Evolutionary conservation across 2,797 vertebrate species (phyloP), one percentile per base, ranked within the genome.

Genomic region (Hippopotamyrus pictus): DNA sequence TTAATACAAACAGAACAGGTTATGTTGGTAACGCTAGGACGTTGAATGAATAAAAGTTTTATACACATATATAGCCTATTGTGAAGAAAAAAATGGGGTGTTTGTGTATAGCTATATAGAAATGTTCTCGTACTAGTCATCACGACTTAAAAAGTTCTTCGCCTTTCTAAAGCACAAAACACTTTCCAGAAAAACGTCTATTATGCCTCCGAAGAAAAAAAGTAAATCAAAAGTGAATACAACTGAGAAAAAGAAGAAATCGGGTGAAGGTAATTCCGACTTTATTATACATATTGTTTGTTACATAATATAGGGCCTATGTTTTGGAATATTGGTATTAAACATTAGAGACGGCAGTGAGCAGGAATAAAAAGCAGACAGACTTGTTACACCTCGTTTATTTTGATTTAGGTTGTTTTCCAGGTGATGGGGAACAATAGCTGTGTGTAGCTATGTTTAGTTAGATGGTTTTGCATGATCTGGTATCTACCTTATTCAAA

Each of bases 181-280:
- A 44, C 37, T 46, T 79, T 79, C 14, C 73, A 44, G 37, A 79
- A 82, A 82, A 82, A 82, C 6, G 6, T 73, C 65, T 73, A 92
- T 79, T 54, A 97, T 96, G 96, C 92, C 96, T 53, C 95, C 93
- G 14, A 96, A 96, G 90, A 95, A 91, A 88, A 95, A 92, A 91
- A 89, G 59, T 9, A 95, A 93, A 86, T 90, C 90, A 65, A 95
- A 93, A 90, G 92, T 88, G 19, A 91, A 95, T 93, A 95, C 92
- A 48, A 84, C 90, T 65, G 90, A 3, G 3, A 90, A 92, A 91
- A 93, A 93, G 84, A 94, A 94, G 90, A 94, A 91, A 46, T 33
- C 91, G 0, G 90, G 88, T 73, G 90, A 92, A 90, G 95, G 95
- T 96, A 91, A 65, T 50, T 69, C 41, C 22, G 62, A n/a, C 57